Evolutionary conservation across 1,140 invertebrate genomes (phyloP).

Genomic region (Panagrolaimus sp.): DNA sequence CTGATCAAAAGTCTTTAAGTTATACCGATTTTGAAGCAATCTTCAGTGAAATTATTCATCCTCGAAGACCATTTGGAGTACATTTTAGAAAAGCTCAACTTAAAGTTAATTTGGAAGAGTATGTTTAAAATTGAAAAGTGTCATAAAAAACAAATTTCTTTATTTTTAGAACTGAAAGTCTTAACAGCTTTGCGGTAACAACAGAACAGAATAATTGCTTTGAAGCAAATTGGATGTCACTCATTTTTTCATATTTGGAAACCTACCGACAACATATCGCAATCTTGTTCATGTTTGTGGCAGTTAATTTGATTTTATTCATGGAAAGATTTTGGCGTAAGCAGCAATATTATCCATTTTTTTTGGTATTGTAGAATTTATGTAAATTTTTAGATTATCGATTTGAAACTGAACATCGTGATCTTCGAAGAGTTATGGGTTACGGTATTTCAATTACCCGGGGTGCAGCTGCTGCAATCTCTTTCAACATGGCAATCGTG

Average conservation of each 20-base stretch:
- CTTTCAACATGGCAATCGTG: conserved; percentile 89
- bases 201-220: conserved; percentile 29
- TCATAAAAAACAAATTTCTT: not conserved
- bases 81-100: conserved; percentile 51
- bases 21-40: conserved; percentile 94
- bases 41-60: conserved; percentile 52
- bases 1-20: conserved; percentile 78
- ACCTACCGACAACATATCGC: conserved; percentile 98
- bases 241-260: conserved; percentile 75
- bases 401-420: conserved; percentile 74
- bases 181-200: conserved; percentile 55
- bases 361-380: too few species aligned
- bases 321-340: conserved; percentile 91
- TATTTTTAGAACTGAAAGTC: conserved; percentile 47
- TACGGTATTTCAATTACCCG: conserved; percentile 94
- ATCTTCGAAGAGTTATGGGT: conserved; percentile 92
- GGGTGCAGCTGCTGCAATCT: conserved; percentile 76
- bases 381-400: conserved; percentile 50
- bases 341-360: conserved; percentile 59
- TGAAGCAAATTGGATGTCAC: conserved; percentile 47
- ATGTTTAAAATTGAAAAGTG: conserved; percentile 23
- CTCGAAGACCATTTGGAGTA: conserved; percentile 47
- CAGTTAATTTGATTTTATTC: conserved; percentile 85
- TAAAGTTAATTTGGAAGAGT: conserved; percentile 73
- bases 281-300: conserved; percentile 92